These are phyloP conservation scores for Thereuonema tuberculata DNA, from an alignment of 1,140 invertebrate species.

Conservation along the genomic window DNA sequence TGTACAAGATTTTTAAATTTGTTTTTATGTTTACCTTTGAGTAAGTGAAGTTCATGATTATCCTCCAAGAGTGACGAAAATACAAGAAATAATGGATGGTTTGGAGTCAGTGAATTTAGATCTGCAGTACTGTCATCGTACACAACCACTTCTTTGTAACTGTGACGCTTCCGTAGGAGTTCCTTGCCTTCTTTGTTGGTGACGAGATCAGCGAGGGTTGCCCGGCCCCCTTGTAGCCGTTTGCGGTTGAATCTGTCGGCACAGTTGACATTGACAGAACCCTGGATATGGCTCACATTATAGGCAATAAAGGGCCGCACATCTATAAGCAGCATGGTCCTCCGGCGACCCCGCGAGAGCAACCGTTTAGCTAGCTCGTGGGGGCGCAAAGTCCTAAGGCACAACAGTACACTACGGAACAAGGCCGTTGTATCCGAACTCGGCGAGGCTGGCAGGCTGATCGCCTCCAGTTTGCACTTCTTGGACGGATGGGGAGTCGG, in stretches of 20 bases:
- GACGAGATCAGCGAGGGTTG: constrained; percentile 49
- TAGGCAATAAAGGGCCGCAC: constrained; percentile 56
- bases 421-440: constrained; percentile 39
- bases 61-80: constrained; percentile 52
- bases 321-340: constrained; percentile 45
- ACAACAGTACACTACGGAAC: constrained; percentile 36
- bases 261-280: constrained; percentile 60
- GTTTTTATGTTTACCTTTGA: constrained; percentile 63
- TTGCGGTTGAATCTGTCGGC: constrained; percentile 54
- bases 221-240: constrained; percentile 50
- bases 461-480: constrained; percentile 40
- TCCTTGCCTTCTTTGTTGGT: constrained; percentile 48
- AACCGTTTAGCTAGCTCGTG: constrained; percentile 24
- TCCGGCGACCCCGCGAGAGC: constrained; percentile 7
- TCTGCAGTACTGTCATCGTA: constrained; percentile 27
- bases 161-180: constrained; percentile 36
- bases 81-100: constrained; percentile 49
- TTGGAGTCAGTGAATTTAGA: constrained; percentile 43
- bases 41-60: constrained; percentile 48
- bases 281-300: constrained; percentile 52
- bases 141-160: constrained; percentile 30
- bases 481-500: constrained; percentile 30
- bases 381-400: constrained; percentile 26
- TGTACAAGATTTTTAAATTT: too few species aligned
- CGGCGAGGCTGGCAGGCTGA: constrained; percentile 41